phyloP scores from a whole-genome alignment of 1,140 invertebrate species.

The Halictus rubicundus region DNA sequence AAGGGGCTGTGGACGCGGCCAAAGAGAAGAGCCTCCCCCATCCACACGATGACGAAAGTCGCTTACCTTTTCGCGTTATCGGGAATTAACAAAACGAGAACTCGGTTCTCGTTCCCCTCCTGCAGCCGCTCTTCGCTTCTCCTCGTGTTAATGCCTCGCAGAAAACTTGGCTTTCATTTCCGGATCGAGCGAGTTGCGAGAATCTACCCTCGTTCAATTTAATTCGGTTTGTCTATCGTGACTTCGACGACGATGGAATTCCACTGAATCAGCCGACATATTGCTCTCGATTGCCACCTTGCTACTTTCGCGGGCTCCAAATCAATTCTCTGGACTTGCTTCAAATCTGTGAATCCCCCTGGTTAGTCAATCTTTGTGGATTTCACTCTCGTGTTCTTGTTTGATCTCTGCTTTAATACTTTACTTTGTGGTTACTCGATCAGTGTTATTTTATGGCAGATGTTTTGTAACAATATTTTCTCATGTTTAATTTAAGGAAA shows the following conservation, averaged over 20 bases:
- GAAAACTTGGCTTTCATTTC: slow-evolving; percentile 53
- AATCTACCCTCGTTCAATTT: slow-evolving; percentile 6
- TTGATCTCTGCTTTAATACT: no score
- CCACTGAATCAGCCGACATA: neutral
- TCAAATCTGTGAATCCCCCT: no score
- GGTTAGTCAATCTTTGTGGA: no score
- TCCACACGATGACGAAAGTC: slow-evolving; percentile 9
- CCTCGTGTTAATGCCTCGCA: slow-evolving; percentile 31
- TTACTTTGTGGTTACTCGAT: no score
- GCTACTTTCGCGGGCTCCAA: no score
- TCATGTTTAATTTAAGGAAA: no score
- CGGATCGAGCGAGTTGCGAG: neutral
- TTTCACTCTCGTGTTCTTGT: no score
- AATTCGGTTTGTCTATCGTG: slow-evolving; percentile 12
- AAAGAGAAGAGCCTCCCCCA: neutral
- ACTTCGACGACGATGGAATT: neutral
- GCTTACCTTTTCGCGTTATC: slow-evolving; percentile 44
- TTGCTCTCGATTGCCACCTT: neutral
- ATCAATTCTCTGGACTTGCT: no score
- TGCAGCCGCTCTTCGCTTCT: neutral
- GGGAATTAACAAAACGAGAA: slow-evolving; percentile 51
- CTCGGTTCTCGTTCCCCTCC: slow-evolving; percentile 12
- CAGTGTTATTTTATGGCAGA: no score
- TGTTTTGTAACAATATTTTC: no score
- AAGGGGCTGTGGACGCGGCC: neutral